Percentiles rank a stretch among this genome's conserved stretches.
Conservation (phyloP, 2,113 vertebrate genomes). For the Marmota flaviventris region DNA sequence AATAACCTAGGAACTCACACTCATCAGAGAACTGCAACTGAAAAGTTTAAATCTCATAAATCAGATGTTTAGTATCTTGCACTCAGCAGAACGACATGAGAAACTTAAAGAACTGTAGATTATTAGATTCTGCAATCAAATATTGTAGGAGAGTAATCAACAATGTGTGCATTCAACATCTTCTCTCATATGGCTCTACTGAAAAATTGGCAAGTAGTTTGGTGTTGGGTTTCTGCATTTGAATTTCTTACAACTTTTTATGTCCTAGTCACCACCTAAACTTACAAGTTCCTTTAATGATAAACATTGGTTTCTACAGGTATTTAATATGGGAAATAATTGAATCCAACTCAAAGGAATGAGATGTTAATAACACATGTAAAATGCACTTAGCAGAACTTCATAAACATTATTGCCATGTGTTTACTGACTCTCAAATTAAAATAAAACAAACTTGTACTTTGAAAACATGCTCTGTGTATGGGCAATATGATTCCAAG, state of each 20-base stretch:
- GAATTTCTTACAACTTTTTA: background rate
- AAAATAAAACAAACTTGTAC: background rate
- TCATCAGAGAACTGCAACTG: background rate
- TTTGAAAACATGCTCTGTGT: background rate
- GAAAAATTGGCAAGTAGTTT: background rate
- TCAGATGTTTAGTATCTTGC: constrained; percentile 43
- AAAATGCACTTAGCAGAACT: background rate
- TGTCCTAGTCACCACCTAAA: background rate
- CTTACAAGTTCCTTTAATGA: background rate
- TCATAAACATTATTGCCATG: background rate
- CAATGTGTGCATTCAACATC: constrained; percentile 30
- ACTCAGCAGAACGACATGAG: constrained; percentile 3
- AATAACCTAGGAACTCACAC: constrained; percentile 1
- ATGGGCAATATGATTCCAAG: background rate
- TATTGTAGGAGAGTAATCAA: constrained; percentile 7
- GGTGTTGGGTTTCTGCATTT: background rate
- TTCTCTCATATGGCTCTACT: background rate
- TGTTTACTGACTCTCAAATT: background rate
- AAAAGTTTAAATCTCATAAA: constrained; percentile 62
- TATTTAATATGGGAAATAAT: background rate
- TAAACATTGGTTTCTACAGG: background rate
- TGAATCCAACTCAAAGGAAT: background rate
- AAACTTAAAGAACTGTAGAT: background rate
- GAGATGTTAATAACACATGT: background rate
- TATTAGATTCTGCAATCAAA: constrained; percentile 29